Evolutionary conservation across 2,797 vertebrate genomes (phyloP).

Genomic region (Hapalemur alaotrensis): DNA sequence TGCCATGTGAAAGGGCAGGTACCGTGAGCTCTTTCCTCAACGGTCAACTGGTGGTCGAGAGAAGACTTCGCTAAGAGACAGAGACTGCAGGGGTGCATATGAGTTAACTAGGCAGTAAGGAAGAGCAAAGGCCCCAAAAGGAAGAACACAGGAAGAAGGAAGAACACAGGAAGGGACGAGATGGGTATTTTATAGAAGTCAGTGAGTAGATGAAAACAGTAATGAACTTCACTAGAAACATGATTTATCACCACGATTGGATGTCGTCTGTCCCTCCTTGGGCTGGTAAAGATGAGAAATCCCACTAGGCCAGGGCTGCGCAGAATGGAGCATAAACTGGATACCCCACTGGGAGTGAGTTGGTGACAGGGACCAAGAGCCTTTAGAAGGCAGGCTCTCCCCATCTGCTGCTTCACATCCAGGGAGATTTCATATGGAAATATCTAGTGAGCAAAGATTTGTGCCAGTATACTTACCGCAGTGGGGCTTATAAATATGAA

Average conservation of each 20-base stretch:
- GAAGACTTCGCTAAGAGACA: background rate
- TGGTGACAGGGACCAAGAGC: background rate
- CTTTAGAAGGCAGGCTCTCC: background rate
- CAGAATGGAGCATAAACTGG: background rate
- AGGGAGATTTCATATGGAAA: background rate
- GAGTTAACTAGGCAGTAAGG: background rate
- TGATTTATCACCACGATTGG: background rate
- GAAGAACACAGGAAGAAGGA: conserved; percentile 5
- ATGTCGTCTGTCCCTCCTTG: background rate
- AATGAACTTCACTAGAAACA: background rate
- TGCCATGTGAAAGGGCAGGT: background rate
- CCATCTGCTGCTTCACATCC: background rate
- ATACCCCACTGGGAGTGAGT: fast-evolving
- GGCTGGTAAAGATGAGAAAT: background rate
- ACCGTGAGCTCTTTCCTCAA: background rate
- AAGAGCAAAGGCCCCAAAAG: background rate
- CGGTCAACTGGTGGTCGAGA: background rate
- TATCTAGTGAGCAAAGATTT: background rate
- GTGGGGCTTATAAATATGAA: background rate
- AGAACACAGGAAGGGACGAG: background rate
- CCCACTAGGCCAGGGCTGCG: background rate
- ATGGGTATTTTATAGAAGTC: background rate
- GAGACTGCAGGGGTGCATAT: background rate
- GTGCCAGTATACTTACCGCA: background rate
- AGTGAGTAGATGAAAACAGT: background rate